Evolutionary conservation across 2,797 vertebrate species (phyloP).

Genomic region (Spheniscus humboldti): DNA sequence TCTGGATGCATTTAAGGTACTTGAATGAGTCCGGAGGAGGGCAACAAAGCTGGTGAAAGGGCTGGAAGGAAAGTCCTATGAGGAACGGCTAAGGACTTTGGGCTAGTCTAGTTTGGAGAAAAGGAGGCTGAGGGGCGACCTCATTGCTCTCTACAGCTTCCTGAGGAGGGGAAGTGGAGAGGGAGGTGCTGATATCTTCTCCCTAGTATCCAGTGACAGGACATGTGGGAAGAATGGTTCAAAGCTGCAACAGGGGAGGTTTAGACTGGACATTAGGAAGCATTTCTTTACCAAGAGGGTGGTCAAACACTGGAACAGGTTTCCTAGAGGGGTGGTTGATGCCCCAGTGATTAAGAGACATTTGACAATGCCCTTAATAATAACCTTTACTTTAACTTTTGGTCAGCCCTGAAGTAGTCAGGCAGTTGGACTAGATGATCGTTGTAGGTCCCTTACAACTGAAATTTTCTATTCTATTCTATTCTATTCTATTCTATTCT

Average conservation of each 20-base stretch:
- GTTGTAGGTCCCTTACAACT: background rate
- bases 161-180: background rate
- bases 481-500: background rate
- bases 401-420: background rate
- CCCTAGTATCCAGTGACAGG: background rate
- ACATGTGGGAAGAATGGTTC: rapidly evolving
- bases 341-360: background rate
- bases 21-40: background rate
- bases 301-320: background rate
- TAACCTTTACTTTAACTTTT: background rate
- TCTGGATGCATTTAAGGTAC: background rate
- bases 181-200: background rate
- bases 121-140: background rate
- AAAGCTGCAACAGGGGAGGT: background rate
- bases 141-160: background rate
- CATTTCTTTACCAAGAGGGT: background rate
- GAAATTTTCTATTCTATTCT: background rate
- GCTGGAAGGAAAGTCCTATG: rapidly evolving
- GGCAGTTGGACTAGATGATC: background rate
- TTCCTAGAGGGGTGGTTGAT: background rate
- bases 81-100: background rate
- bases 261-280: background rate
- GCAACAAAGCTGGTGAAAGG: background rate
- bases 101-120: background rate
- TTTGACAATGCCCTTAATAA: background rate